Evolutionary conservation across 2,113 vertebrate genomes (phyloP).

Genomic region (Upupa epops): DNA sequence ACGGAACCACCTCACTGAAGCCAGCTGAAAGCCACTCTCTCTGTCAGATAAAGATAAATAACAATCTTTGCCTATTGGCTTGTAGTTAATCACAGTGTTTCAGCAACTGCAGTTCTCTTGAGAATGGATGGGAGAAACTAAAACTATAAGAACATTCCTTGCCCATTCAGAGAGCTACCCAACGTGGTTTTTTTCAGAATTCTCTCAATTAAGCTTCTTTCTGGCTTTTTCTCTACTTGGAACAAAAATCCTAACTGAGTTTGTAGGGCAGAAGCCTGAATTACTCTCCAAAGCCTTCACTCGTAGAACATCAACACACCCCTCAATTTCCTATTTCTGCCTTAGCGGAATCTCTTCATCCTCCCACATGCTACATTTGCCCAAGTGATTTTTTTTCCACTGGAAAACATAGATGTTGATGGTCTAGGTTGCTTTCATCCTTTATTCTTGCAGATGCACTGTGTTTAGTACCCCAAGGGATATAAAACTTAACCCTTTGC

Average conservation of each 20-base stretch:
- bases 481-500: not conserved
- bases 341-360: not conserved
- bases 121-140: not conserved
- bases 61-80: not conserved
- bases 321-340: not conserved
- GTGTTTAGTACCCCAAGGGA: not conserved
- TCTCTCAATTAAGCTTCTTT: not conserved
- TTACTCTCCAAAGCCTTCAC: not conserved
- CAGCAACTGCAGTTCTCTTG: not conserved
- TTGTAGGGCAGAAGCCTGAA: not conserved
- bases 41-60: not conserved
- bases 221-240: not conserved
- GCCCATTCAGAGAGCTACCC: not conserved
- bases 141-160: not conserved
- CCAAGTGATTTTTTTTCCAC: not conserved
- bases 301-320: not conserved
- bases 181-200: not conserved
- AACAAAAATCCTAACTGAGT: not conserved
- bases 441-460: not conserved
- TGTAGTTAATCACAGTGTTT: not conserved
- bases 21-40: not conserved
- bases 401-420: not conserved
- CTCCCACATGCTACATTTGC: not conserved
- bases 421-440: not conserved
- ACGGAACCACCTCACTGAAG: not conserved